A percentile compares a stretch with the other conserved stretches of the same genome.
Evolutionary conservation across 2,797 vertebrate genomes (phyloP).

Genomic region (Melanotaenia nigrans): DNA sequence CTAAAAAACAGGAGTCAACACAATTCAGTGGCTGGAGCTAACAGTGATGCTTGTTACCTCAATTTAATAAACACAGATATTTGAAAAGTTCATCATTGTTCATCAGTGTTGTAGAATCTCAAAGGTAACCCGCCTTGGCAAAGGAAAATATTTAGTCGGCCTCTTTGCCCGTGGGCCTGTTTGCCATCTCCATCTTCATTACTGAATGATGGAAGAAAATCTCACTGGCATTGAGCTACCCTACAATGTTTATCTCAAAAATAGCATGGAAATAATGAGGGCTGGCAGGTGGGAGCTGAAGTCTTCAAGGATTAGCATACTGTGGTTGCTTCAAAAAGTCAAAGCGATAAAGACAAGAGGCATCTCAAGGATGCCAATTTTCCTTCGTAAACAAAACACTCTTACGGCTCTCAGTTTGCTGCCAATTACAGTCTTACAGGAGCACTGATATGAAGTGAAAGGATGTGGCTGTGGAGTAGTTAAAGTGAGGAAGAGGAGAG

Average conservation of each 20-base stretch:
- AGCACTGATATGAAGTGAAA: conserved; percentile 11
- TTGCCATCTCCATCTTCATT: conserved; percentile 59
- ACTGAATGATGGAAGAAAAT: conserved; percentile 39
- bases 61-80: neutral
- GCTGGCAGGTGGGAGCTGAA: conserved; percentile 70
- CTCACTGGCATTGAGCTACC: conserved; percentile 58
- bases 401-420: conserved; percentile 29
- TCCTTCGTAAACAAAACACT: conserved; percentile 65
- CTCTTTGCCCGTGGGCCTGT: conserved; percentile 28
- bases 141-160: conserved; percentile 25
- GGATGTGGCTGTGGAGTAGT: conserved; percentile 7
- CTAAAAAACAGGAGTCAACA: neutral
- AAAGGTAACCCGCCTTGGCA: conserved; percentile 11
- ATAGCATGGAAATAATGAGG: conserved; percentile 81
- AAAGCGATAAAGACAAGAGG: conserved; percentile 55
- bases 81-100: conserved; percentile 1
- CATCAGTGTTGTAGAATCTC: neutral
- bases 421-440: conserved; percentile 57
- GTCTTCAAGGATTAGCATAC: conserved; percentile 74
- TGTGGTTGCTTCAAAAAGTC: conserved; percentile 60
- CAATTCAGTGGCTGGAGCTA: neutral
- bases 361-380: conserved; percentile 63
- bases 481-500: neutral
- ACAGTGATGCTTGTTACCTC: neutral
- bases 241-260: conserved; percentile 71